Evolutionary conservation across 2,113 vertebrate species (phyloP), one percentile per base, ranked within the genome.

Genomic region (Danionella cerebrum): DNA sequence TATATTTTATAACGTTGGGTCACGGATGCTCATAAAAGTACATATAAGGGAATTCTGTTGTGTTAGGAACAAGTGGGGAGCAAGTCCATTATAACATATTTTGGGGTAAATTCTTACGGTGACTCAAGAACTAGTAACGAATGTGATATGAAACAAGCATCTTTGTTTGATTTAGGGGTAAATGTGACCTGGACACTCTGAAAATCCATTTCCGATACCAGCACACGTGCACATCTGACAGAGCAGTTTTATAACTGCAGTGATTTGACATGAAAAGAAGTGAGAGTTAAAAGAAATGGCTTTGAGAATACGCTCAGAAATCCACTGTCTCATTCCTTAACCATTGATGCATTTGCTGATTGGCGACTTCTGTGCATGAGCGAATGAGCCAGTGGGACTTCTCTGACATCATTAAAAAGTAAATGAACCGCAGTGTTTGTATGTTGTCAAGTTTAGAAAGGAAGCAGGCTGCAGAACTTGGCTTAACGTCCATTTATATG

Each of bases 371-470:
- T 44, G 57, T 45, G 39, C 39, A 45, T 5, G 11, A 60, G 18
- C 57, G 24, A 60, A 45, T 45, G 57, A 16, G 19, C 11, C 51
- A 31, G 31, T 64, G 60, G 60, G 27, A 64, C 24, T 19, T 47
- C 44, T 36, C n/a, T 38, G 59, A 69, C 67, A 69, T 64, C 41
- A 64, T 27, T 62, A 33, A 44, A 21, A 13, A 64, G 36, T 4
- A 41, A 14, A 41, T 42, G 11, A 18, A 58, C 39, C 24, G n/a
- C 31, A 24, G 69, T 16, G 21, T 31, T 48, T 58, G 66, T 44
- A 36, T 41, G 48, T 35, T 39, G 67, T 60, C 38, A 55, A 42
- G 53, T 47, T 31, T 33, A 25, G 13, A 29, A 6, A 44, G 18
- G 50, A 50, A 60, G 55, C 54, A 69, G 16, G 44, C 57, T 29